Conservation (phyloP, 2,113 vertebrate genomes). For the Brachyistius frenatus region DNA sequence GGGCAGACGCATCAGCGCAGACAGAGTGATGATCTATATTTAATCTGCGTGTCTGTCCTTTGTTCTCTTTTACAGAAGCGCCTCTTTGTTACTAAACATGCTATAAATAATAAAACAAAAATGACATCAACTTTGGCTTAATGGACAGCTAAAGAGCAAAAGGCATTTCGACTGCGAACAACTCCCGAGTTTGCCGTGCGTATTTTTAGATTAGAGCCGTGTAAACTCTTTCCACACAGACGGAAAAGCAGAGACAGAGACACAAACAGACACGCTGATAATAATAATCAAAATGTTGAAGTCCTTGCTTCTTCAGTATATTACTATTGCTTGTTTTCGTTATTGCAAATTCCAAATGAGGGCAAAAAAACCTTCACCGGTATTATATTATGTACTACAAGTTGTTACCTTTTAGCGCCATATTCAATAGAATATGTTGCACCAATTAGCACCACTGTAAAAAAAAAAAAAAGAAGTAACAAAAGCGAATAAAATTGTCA, state of each 20-base stretch:
- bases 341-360: neutral
- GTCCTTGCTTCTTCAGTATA: neutral
- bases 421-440: too few relatives aligned
- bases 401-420: neutral
- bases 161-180: slow-evolving; percentile 42
- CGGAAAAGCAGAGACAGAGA: neutral
- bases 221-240: neutral
- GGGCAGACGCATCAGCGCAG: slow-evolving; percentile 4
- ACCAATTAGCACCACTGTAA: too few relatives aligned
- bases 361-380: neutral
- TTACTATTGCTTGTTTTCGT: neutral
- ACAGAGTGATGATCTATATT: slow-evolving; percentile 38
- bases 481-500: too few relatives aligned
- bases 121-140: slow-evolving; percentile 35
- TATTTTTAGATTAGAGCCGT: slow-evolving; percentile 55
- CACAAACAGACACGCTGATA: neutral
- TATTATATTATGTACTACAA: neutral
- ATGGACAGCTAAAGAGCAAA: slow-evolving; percentile 51
- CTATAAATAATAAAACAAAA: slow-evolving; percentile 56
- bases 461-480: too few relatives aligned
- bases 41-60: slow-evolving; percentile 32
- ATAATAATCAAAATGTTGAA: too few relatives aligned
- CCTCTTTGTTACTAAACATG: slow-evolving; percentile 25
- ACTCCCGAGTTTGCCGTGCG: neutral
- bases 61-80: slow-evolving; percentile 31